These are phyloP conservation scores for Chelon auratus DNA, from an alignment of 2,797 vertebrate species.

Conservation along the genomic window DNA sequence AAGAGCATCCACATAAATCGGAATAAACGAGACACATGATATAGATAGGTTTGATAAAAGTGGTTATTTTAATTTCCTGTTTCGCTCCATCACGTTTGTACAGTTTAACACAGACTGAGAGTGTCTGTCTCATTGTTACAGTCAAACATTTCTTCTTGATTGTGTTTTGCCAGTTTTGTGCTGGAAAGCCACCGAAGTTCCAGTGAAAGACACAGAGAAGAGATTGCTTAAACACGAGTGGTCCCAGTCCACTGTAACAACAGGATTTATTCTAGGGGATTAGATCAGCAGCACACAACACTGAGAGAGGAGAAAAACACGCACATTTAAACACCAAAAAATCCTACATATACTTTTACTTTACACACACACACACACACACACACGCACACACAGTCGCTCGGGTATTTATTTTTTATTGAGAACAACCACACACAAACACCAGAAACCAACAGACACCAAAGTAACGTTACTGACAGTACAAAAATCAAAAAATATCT, in stretches of 20 bases:
- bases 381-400: conserved; percentile 14
- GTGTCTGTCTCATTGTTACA: conserved; percentile 41
- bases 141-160: conserved; percentile 52
- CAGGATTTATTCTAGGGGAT: conserved; percentile 67
- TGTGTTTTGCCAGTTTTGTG: conserved; percentile 63
- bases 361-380: conserved; percentile 30
- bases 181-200: conserved; percentile 53
- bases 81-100: conserved; percentile 49
- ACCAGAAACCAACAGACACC: conserved; percentile 71
- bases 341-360: conserved; percentile 66
- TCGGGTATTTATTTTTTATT: conserved; percentile 48
- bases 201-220: conserved; percentile 63
- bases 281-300: conserved; percentile 78
- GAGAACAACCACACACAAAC: conserved; percentile 72
- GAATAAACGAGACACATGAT: conserved; percentile 48
- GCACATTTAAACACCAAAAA: conserved; percentile 74
- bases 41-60: conserved; percentile 71
- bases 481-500: conserved; percentile 84
- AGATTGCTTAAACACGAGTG: conserved; percentile 64
- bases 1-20: background rate
- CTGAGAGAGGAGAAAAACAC: conserved; percentile 72
- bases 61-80: conserved; percentile 69
- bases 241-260: conserved; percentile 65
- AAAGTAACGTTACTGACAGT: conserved; percentile 80
- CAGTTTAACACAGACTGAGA: conserved; percentile 40